Evolutionary conservation across 1,140 invertebrate genomes (phyloP), one percentile per base, ranked within the genome.

Genomic region (Drosophila tropicalis): DNA sequence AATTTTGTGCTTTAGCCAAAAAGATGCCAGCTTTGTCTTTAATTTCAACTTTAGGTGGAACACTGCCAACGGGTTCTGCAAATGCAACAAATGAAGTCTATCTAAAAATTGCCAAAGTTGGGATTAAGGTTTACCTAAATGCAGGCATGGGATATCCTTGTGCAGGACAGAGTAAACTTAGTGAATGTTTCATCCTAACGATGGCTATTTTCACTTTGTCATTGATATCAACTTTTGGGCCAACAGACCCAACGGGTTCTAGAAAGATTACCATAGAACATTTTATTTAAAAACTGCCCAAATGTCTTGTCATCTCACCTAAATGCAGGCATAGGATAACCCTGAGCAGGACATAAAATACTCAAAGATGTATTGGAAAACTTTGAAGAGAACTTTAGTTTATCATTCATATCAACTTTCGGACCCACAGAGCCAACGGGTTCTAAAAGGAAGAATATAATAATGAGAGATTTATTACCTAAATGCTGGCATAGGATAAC

Each of bases 81-180:
- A 76, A 3, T 47, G 70, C 4, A 15, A 9, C 15, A 41, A 17
- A 32, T 29, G 17, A 5, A 51, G 0, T 25, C 6, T 17, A 19
- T 7, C 9, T 25, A 10, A 57, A 40, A 62, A 39, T 47, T 40
- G 58, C 32, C 56, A 39, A n/a, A 32, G 56, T 41, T 34, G 17
- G 58, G 10, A 12, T 13, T 12, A 15, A 17, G 9, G 17, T 1
- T 62, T 22, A 95, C 94, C 95, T 94, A 93, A 94, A 94, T 76
- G 93, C 92, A 19, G 95, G 93, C 82, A 94, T 93, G 67, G 95
- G 96, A 92, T 93, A 95, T 54, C 94, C 95, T 93, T 96, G 95
- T 62, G 95, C 95, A 91, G 95, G 95, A 84, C 95, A 96, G 90
- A 93, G 40, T 95, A 92, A 67, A 95, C 73, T 57, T 81, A 92